Evolutionary conservation across 2,888 invertebrate species (phyloP).

Genomic region (Hydropsyche betteni): DNA sequence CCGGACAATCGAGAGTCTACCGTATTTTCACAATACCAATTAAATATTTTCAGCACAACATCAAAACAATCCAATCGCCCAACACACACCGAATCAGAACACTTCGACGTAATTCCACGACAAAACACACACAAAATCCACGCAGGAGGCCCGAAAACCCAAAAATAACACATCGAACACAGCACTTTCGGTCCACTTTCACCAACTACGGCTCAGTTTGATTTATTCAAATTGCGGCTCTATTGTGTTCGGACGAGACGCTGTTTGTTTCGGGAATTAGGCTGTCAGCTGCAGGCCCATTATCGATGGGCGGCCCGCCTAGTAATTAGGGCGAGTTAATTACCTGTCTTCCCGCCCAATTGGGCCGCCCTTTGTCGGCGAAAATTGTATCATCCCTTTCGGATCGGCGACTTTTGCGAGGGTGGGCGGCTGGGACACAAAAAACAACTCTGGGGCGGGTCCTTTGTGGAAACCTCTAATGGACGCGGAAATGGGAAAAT

Average conservation of each 20-base stretch:
- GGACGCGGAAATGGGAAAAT: conserved; percentile 32
- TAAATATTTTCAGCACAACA: too few relatives aligned
- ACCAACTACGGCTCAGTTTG: conserved; percentile 30
- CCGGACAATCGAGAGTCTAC: too few relatives aligned
- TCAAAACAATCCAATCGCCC: too few relatives aligned
- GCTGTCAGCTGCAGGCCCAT: conserved; percentile 36
- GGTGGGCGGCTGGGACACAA: conserved; percentile 10
- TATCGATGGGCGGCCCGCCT: conserved; percentile 27
- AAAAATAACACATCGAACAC: too few relatives aligned
- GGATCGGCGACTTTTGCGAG: conserved; percentile 21
- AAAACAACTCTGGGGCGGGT: neutral
- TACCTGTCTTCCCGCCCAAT: conserved; percentile 44
- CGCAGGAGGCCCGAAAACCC: too few relatives aligned
- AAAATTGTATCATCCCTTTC: conserved; percentile 42
- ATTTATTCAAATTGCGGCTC: conserved; percentile 40
- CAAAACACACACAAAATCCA: too few relatives aligned
- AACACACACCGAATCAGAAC: too few relatives aligned
- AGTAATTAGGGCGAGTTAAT: conserved; percentile 50
- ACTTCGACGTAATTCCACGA: too few relatives aligned
- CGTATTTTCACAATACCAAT: too few relatives aligned
- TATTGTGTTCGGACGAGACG: conserved; percentile 36
- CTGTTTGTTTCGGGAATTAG: conserved; percentile 43
- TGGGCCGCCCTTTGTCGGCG: conserved; percentile 37
- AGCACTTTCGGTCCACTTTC: neutral
- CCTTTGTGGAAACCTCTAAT: conserved; percentile 22